Conservation (phyloP, 2,113 vertebrate genomes). For the Nanorana parkeri region DNA sequence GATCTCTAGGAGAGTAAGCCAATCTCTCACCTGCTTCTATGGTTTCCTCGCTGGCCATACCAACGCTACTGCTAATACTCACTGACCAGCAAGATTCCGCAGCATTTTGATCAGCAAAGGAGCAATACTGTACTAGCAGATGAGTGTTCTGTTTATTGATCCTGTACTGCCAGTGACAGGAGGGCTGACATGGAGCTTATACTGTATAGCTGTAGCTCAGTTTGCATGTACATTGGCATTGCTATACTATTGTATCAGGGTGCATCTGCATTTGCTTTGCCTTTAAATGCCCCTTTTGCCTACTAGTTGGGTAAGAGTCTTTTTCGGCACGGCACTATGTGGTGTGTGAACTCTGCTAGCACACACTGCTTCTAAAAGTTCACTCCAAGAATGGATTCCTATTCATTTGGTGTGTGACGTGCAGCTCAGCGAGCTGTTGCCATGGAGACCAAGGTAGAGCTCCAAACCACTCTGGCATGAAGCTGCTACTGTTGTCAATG, state of each 20-base stretch:
- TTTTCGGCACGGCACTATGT: not conserved
- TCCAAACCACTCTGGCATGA: constrained; percentile 25
- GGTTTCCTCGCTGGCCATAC: too few relatives aligned
- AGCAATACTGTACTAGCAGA: too few relatives aligned
- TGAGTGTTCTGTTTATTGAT: too few relatives aligned
- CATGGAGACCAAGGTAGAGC: constrained; percentile 48
- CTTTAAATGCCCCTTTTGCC: not conserved
- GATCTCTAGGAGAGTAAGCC: too few relatives aligned
- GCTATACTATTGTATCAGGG: not conserved
- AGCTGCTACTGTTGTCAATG: constrained; percentile 21
- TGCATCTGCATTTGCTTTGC: not conserved
- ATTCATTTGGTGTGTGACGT: constrained; percentile 45
- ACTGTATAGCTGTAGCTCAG: not conserved
- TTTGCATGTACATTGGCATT: not conserved
- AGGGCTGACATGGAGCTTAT: too few relatives aligned
- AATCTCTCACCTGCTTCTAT: too few relatives aligned
- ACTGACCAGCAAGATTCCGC: too few relatives aligned
- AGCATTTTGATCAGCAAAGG: too few relatives aligned
- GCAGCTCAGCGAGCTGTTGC: constrained; percentile 20
- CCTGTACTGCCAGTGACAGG: too few relatives aligned
- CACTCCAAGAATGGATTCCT: constrained; percentile 7
- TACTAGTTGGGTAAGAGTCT: not conserved
- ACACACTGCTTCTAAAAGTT: not conserved
- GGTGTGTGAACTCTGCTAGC: not conserved
- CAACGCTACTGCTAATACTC: too few relatives aligned